Percentiles rank a stretch among this genome's conserved stretches.
Conservation (phyloP, 2,797 vertebrate species). For the Scomberomorus guttatus region DNA sequence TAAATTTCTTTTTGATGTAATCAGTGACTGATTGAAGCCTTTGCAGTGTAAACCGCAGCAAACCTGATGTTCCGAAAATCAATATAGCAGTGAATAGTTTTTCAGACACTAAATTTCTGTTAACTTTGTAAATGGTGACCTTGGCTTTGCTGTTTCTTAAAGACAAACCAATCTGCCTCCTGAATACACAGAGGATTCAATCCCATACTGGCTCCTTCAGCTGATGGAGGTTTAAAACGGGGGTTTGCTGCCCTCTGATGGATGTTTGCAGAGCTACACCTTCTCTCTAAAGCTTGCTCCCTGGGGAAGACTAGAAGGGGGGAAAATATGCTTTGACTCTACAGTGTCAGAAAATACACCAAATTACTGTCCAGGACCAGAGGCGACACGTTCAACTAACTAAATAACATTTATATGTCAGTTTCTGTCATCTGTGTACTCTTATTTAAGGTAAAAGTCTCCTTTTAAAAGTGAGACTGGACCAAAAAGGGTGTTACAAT, state of each 20-base stretch:
- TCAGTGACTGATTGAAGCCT: not conserved
- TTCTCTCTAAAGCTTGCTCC: rapidly evolving
- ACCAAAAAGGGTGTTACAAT: too few species aligned
- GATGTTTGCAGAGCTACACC: conserved; percentile 18
- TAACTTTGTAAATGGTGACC: conserved; percentile 15
- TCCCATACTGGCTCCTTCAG: not conserved
- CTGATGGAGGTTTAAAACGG: not conserved
- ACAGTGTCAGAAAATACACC: too few species aligned
- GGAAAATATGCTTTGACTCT: too few species aligned
- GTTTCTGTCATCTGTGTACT: not conserved
- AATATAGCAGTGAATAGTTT: not conserved
- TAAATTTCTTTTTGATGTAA: not conserved
- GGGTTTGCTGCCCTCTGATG: conserved; percentile 69
- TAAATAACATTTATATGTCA: too few species aligned
- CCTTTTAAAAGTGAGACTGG: not conserved
- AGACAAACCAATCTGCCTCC: not conserved
- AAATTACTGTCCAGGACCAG: not conserved
- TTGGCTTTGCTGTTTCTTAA: conserved; percentile 14
- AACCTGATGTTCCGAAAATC: conserved; percentile 7
- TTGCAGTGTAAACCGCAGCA: not conserved
- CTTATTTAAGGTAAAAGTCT: not conserved
- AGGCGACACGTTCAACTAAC: not conserved
- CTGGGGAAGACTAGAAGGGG: too few species aligned
- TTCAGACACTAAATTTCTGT: not conserved
- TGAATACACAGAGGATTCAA: too few species aligned